Percentiles rank a stretch among this genome's conserved stretches.
These are phyloP conservation scores for Patiria miniata DNA, from an alignment of 35 echinoderm and acorn worm species.

Conservation along the genomic window DNA sequence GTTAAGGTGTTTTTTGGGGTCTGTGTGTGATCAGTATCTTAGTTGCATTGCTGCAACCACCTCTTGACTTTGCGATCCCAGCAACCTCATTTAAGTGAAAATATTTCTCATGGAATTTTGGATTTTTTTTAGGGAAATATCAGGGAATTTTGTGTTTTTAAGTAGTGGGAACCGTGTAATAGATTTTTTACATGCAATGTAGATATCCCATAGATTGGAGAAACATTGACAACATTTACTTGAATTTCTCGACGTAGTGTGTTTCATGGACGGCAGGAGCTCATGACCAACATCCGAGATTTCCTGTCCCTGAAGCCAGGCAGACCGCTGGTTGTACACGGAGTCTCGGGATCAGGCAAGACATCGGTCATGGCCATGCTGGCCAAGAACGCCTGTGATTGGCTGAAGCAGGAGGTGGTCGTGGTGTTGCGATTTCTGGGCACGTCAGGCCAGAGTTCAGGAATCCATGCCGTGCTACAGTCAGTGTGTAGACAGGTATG, in stretches of 20 bases:
- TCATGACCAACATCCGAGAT: slow-evolving; percentile 41
- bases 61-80: too few species aligned
- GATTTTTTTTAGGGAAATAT: too few species aligned
- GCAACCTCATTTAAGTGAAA: too few species aligned
- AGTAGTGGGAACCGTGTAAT: too few species aligned
- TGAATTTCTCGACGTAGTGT: slow-evolving; percentile 31
- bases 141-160: too few species aligned
- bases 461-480: slow-evolving; percentile 58
- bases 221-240: too few species aligned
- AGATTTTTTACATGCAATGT: too few species aligned
- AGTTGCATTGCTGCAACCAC: too few species aligned
- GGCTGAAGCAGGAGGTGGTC: slow-evolving; percentile 54
- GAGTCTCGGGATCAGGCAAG: slow-evolving; percentile 85
- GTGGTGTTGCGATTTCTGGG: slow-evolving; percentile 76
- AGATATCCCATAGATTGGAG: too few species aligned
- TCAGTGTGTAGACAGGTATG: slow-evolving; percentile 76
- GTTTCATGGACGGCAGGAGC: slow-evolving; percentile 71
- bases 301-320: slow-evolving; percentile 21
- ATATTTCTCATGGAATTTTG: too few species aligned
- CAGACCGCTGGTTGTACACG: slow-evolving; percentile 78
- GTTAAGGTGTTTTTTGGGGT: too few species aligned
- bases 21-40: too few species aligned
- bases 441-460: slow-evolving; percentile 64
- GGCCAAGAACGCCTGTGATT: slow-evolving; percentile 41
- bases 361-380: slow-evolving; percentile 88